Evolutionary conservation across 2,113 vertebrate genomes (phyloP), one percentile per base, ranked within the genome.

Genomic region (Gavialis gangeticus): DNA sequence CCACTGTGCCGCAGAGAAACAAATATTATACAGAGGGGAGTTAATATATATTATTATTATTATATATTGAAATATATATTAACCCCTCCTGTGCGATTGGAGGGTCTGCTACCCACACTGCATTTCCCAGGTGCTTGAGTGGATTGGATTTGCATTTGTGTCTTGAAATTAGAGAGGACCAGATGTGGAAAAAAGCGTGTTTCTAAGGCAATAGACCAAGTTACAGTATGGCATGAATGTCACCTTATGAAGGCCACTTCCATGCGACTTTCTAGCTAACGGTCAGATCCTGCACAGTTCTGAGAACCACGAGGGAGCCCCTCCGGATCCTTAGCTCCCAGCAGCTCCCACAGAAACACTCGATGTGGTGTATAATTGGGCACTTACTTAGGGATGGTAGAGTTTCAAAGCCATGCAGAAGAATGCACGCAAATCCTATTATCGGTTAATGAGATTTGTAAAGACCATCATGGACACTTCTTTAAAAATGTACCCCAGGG

Each of bases 221-320:
- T 54, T 91, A 88, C 75, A 84, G 87, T 27, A 2, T 0, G 14
- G 71, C 90, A 92, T 92, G 92, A 91, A 93, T 79, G 88, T 89
- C 85, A 1, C 18, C 82, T 85, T 85, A 84, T 94, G 71, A 84
- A 0, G 34, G 93, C 90, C 58, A 27, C 3, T 24, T 64, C 85
- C 37, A 3, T 87, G 67, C 10, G 81, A 28, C 18, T 93, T 82
- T 90, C 95, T 66, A 57, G 22, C 4, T 77, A 8, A 0, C 14
- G 90, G 55, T 2, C 87, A n/a, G 63, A 30, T 89, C 75, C 76
- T 91, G 90, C 27, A 55, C 64, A 92, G 91, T 81, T 78, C 96
- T 86, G 89, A 27, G 86, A 16, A 37, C 3, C 15, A 16, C 25
- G 4, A 24, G 30, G 73, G 57, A 19, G 34, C 82, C 19, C 16